A percentile compares a stretch with the other conserved stretches of the same genome.
phyloP scores from a whole-genome alignment of 2,113 vertebrate species.

The Corythornis cristatus region DNA sequence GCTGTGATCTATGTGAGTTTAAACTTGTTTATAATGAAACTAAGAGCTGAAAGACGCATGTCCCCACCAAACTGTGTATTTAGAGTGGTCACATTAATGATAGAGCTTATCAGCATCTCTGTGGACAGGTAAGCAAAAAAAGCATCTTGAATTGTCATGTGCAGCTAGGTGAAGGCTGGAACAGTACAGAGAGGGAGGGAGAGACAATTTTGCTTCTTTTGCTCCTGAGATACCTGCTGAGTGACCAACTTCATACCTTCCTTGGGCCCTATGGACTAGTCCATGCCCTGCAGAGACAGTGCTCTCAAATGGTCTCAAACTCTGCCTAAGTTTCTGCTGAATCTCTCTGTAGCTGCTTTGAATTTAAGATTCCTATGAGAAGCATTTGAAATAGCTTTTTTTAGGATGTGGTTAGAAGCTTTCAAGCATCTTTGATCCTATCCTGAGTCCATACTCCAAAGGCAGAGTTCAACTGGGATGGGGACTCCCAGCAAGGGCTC shows the following conservation, averaged over 20 bases:
- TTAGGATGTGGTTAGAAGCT: neutral
- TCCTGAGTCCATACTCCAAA: neutral
- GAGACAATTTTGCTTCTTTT: neutral
- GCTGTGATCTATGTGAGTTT: neutral
- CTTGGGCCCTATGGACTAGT: neutral
- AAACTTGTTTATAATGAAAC: neutral
- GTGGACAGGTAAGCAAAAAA: neutral
- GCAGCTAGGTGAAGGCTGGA: neutral
- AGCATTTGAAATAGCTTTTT: neutral
- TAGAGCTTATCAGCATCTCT: neutral
- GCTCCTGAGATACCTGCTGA: neutral
- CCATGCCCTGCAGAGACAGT: rapidly evolving
- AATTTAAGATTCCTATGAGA: neutral
- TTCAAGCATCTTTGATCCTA: neutral
- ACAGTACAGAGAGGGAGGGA: rapidly evolving
- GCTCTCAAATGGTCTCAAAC: neutral
- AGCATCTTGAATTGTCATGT: neutral
- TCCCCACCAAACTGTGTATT: neutral
- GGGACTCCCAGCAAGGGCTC: neutral
- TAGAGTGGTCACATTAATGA: neutral
- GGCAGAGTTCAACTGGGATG: neutral
- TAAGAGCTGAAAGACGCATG: neutral
- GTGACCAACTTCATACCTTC: neutral
- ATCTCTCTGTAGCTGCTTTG: neutral
- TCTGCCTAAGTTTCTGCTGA: neutral